Conservation (phyloP, 2,888 invertebrate genomes). For the Luperina nickerlii region DNA sequence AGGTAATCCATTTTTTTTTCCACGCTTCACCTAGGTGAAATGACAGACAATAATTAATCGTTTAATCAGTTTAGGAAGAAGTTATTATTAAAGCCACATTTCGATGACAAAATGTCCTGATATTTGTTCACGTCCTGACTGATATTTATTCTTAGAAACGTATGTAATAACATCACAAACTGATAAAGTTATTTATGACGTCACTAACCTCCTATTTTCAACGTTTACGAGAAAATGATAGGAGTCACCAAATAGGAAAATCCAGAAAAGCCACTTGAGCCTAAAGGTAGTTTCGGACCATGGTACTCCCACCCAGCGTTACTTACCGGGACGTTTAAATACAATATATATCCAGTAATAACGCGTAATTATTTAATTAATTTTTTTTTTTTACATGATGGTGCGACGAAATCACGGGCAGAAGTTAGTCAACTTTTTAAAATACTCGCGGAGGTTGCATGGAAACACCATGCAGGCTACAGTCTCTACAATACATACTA, state of each 20-base stretch:
- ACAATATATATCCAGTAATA: too few species aligned
- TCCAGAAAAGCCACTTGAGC: conserved; percentile 5
- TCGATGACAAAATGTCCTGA: not conserved
- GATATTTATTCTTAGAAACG: conserved; percentile 20
- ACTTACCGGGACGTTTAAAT: not conserved
- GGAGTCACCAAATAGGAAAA: conserved; percentile 1
- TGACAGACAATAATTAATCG: not conserved
- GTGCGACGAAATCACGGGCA: too few species aligned
- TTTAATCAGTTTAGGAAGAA: not conserved
- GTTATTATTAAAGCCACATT: not conserved
- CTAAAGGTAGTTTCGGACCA: not conserved
- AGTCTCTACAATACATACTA: too few species aligned
- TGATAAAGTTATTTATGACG: conserved; percentile 37
- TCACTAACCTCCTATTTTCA: conserved; percentile 28
- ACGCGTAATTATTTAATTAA: too few species aligned
- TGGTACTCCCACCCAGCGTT: not conserved
- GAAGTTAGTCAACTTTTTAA: not conserved
- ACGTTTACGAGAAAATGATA: conserved; percentile 33
- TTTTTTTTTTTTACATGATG: too few species aligned
- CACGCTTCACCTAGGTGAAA: not conserved
- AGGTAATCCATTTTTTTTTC: not conserved
- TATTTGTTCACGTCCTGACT: conserved; percentile 1
- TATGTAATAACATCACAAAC: conserved; percentile 12
- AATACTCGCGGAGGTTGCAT: not conserved
- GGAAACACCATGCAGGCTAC: not conserved